phyloP scores from a whole-genome alignment of 2,888 invertebrate genomes.

The Caenorhabditis japonica region DNA sequence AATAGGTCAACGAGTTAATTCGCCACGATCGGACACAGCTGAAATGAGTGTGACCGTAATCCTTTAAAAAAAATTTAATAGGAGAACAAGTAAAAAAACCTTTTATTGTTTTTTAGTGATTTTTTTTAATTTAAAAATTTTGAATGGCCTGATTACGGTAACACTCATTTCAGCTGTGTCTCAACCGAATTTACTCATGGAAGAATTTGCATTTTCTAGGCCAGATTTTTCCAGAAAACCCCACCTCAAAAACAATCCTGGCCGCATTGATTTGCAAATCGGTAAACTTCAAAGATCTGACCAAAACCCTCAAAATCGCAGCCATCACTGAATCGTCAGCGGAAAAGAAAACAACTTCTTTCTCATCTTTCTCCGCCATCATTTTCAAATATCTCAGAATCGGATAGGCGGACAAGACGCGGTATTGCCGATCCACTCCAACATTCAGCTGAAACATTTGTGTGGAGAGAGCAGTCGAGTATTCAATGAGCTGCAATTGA shows the following conservation, averaged over 20 bases:
- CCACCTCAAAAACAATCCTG: constrained; percentile 21
- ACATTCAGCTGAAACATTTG: constrained; percentile 23
- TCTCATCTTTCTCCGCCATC: constrained; percentile 9
- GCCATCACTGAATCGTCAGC: constrained; percentile 28
- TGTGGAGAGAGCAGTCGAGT: constrained; percentile 1
- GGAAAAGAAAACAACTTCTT: constrained; percentile 22
- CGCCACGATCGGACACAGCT: too few relatives aligned
- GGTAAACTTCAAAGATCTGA: constrained; percentile 7
- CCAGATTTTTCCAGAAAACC: too few relatives aligned
- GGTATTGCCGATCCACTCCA: constrained; percentile 32
- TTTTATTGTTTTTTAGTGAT: too few relatives aligned
- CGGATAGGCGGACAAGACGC: constrained; percentile 25
- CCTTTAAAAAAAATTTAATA: too few relatives aligned
- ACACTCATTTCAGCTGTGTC: too few relatives aligned
- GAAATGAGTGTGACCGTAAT: too few relatives aligned
- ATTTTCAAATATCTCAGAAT: constrained; percentile 13
- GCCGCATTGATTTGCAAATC: constrained; percentile 26
- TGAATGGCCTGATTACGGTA: too few relatives aligned
- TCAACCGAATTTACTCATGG: too few relatives aligned
- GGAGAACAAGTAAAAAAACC: too few relatives aligned
- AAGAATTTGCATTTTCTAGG: too few relatives aligned
- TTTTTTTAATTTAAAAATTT: too few relatives aligned
- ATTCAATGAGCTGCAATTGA: constrained; percentile 28
- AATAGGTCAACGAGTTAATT: too few relatives aligned
- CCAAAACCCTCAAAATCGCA: constrained; percentile 29